Base-by-base conservation (phyloP, 2,888 invertebrate genomes). In the Choristoneura rosaceana region DNA sequence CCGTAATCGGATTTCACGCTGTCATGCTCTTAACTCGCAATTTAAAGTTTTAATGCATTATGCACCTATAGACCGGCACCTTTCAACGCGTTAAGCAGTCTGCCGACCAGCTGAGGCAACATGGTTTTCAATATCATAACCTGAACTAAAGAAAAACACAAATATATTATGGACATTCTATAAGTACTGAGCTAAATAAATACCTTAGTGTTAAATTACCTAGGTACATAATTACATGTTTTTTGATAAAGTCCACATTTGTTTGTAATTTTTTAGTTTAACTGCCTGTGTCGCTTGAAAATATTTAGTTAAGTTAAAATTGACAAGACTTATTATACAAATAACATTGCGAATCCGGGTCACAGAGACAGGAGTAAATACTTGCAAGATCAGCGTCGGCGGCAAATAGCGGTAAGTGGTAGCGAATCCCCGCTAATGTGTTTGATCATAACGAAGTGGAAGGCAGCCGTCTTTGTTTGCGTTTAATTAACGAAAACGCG, bases 401-500 rank as follows among this genome's bases (percentile, higher is more conserved):
- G 47, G 70, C 62, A 68, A 74, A 71, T 80, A 78, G 79, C 80
- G 78, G 79, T 84, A 81, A 83, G 81, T 83, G 82, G 78, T 76
- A 78, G 82, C 81, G 83, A 87, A 86, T 86, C 83, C 79, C 75
- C 79, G 79, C 86, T 89, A 88, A 89, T 88, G 87, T 89, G 88
- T 89, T 88, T 89, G 87, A 88, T 86, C 87, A 83, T 86, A 85
- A 86, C 86, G 84, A 82, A 87, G 84, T 84, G 81, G 59, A 82
- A 82, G 81, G 84, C 86, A 83, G 80, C 80, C 55, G 55, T 55
- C 86, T 90, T 87, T 90, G 90, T 90, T 90, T 90, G 87, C 84
- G 82, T 90, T 90, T 90, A 90, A 90, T 90, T 90, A 90, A 87
- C 84, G 88, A 87, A 89, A 89, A 88, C 81, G 80, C 55, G 80